phyloP scores from a whole-genome alignment of 2,113 vertebrate species.

The Tamias sibiricus region DNA sequence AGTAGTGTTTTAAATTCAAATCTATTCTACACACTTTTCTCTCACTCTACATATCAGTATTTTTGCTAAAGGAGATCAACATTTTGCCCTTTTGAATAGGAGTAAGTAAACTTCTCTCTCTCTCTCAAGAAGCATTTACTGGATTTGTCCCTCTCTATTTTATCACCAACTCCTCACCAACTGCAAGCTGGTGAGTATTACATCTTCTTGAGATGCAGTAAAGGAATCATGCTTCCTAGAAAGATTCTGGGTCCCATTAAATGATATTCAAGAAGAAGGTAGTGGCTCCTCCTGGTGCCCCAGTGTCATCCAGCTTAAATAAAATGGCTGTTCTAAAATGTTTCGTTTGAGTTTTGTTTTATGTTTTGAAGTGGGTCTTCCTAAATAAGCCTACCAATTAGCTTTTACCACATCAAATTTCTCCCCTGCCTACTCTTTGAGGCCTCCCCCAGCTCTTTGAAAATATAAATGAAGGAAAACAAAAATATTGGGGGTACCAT shows the following conservation, averaged over 20 bases:
- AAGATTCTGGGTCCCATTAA: not conserved
- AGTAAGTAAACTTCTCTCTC: not conserved
- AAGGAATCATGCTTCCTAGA: not conserved
- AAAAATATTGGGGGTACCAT: not conserved
- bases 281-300: not conserved
- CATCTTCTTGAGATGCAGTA: not conserved
- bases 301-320: not conserved
- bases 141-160: not conserved
- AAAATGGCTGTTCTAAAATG: not conserved
- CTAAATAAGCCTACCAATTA: not conserved
- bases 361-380: not conserved
- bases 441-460: not conserved
- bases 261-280: not conserved
- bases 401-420: not conserved
- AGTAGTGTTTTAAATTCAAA: not conserved
- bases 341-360: not conserved
- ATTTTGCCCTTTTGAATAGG: not conserved
- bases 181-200: not conserved
- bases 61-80: not conserved
- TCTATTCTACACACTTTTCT: not conserved
- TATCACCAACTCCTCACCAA: not conserved
- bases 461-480: slow-evolving; percentile 21
- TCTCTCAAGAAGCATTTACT: not conserved
- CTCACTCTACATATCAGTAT: not conserved
- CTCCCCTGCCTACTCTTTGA: not conserved